A percentile compares a stretch with the other conserved stretches of the same genome.
Evolutionary conservation across 2,113 vertebrate species (phyloP).

Genomic region (Sinocyclocheilus maitianheensis): DNA sequence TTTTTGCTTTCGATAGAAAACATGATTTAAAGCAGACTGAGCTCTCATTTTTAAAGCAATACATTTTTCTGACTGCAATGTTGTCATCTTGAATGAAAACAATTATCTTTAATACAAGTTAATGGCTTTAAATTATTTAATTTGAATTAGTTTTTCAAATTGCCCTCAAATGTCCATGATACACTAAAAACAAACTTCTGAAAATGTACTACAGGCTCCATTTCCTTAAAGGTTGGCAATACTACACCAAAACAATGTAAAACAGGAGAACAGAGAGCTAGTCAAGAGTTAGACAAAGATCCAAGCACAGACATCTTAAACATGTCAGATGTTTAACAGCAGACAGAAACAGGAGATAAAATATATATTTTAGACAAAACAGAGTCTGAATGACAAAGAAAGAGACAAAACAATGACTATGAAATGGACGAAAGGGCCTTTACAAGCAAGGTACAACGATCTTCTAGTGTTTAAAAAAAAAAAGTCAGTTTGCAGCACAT

Average conservation of each 20-base stretch:
- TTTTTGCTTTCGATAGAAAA: slow-evolving; percentile 15
- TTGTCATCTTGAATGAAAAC: neutral
- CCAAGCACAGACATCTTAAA: slow-evolving; percentile 30
- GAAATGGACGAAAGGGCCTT: neutral
- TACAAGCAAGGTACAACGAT: slow-evolving; percentile 17
- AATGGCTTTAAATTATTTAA: neutral
- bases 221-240: neutral
- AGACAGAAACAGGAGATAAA: neutral
- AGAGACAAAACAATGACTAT: slow-evolving; percentile 16
- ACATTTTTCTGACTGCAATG: neutral
- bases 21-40: slow-evolving; percentile 2
- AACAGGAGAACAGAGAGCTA: neutral
- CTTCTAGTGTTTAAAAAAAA: slow-evolving; percentile 18
- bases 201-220: neutral
- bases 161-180: neutral
- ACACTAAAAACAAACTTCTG: neutral
- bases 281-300: slow-evolving; percentile 8
- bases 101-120: neutral
- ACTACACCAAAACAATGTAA: neutral
- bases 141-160: neutral
- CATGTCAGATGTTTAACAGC: slow-evolving; percentile 25
- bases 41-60: neutral
- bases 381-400: neutral
- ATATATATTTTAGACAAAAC: neutral
- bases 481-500: neutral